Conservation (phyloP, 1,140 invertebrate genomes). For the Bicyclus anynana region DNA sequence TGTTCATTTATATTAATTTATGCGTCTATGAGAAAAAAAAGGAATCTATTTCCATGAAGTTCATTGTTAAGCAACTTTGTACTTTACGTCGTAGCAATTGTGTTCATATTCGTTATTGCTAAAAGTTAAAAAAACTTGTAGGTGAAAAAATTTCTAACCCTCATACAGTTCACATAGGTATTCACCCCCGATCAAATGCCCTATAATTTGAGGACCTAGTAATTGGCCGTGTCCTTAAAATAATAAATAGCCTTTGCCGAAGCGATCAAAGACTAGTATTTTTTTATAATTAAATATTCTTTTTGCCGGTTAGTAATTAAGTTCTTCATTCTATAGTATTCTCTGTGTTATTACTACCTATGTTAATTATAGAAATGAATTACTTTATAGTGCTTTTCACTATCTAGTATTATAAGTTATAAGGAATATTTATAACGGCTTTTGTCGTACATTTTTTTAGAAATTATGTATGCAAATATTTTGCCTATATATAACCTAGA, state of each 20-base stretch:
- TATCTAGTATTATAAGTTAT: no score
- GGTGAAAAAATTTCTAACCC: slow-evolving; percentile 12
- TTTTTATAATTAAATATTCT: slow-evolving; percentile 20
- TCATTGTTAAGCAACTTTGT: neutral
- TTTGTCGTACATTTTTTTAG: no score
- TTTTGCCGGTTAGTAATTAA: neutral
- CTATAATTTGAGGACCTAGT: slow-evolving; percentile 32
- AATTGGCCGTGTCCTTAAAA: slow-evolving; percentile 23
- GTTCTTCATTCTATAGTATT: neutral
- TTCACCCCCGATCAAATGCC: slow-evolving; percentile 28
- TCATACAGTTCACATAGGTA: slow-evolving; percentile 13
- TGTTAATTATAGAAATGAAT: neutral
- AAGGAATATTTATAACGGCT: no score
- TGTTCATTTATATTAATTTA: slow-evolving; percentile 9
- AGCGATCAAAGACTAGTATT: slow-evolving; percentile 15
- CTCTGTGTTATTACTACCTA: neutral
- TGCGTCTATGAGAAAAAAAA: neutral
- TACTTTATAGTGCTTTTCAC: no score
- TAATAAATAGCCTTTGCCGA: slow-evolving; percentile 19
- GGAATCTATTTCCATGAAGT: neutral
- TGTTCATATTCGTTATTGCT: neutral
- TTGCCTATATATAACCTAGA: no score
- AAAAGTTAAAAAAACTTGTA: slow-evolving; percentile 11
- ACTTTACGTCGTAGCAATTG: neutral
- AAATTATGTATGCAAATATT: no score